phyloP scores from a whole-genome alignment of 2,113 vertebrate genomes.

The Dicerorhinus sumatrensis region DNA sequence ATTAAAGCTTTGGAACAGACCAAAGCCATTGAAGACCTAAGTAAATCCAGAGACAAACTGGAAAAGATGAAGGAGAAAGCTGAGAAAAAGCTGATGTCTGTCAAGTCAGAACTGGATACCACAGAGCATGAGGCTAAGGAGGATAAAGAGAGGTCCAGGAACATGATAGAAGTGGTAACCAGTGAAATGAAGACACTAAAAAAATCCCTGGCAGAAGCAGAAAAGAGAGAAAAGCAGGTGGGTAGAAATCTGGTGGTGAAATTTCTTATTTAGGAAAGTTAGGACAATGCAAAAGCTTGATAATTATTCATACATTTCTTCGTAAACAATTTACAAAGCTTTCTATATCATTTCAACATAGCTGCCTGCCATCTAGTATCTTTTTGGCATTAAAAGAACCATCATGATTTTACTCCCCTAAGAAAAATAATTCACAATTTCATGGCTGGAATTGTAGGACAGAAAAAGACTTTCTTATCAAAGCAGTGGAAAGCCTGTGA shows the following conservation, averaged over 20 bases:
- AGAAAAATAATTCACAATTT: not conserved
- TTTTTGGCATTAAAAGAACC: not conserved
- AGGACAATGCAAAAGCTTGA: not conserved
- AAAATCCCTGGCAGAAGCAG: conserved; percentile 89
- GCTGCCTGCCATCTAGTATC: not conserved
- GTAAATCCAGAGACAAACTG: conserved; percentile 88
- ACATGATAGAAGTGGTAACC: conserved; percentile 82
- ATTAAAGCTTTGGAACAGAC: conserved; percentile 92
- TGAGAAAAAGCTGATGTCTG: conserved; percentile 87
- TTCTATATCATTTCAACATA: not conserved
- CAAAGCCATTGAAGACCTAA: conserved; percentile 91
- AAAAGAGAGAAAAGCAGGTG: conserved; percentile 92
- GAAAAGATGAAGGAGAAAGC: conserved; percentile 90
- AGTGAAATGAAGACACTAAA: conserved; percentile 87
- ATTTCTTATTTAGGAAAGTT: not conserved
- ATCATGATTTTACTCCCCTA: not conserved
- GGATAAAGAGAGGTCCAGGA: conserved; percentile 85
- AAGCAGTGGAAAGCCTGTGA: not conserved
- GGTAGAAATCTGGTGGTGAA: not conserved
- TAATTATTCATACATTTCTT: not conserved
- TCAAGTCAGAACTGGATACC: conserved; percentile 89
- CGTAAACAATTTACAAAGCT: not conserved
- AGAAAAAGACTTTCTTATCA: not conserved
- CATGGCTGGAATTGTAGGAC: not conserved
- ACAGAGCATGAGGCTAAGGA: conserved; percentile 85